Percentiles rank a stretch among this genome's conserved stretches.
Evolutionary conservation across 1,140 invertebrate species (phyloP).

Genomic region (Nomia melanderi): DNA sequence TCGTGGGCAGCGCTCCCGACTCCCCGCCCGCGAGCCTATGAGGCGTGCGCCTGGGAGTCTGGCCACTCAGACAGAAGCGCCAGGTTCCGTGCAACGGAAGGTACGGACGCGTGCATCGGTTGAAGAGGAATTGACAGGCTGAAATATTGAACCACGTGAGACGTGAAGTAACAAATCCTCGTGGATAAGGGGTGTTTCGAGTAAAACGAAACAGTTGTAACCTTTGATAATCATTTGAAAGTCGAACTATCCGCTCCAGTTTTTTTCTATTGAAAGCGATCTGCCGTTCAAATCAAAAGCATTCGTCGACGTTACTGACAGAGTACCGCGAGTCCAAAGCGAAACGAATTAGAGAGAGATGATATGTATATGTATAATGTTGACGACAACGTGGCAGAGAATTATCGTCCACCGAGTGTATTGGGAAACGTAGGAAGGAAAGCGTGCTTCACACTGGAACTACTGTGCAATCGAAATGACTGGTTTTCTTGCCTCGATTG

Average conservation of each 20-base stretch:
- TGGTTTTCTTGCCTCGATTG: no score
- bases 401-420: not conserved
- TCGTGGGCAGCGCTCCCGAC: no score
- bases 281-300: not conserved
- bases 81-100: no score
- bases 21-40: no score
- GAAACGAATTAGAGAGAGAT: not conserved
- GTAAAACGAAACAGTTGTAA: slow-evolving; percentile 13
- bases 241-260: not conserved
- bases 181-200: not conserved
- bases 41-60: no score
- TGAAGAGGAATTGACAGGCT: not conserved
- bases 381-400: no score
- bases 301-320: not conserved
- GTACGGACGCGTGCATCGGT: no score
- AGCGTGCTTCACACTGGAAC: no score
- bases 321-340: not conserved
- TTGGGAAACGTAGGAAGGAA: not conserved
- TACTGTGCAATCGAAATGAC: no score
- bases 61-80: no score
- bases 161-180: not conserved
- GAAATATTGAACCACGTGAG: not conserved
- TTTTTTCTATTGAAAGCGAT: not conserved
- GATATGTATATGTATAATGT: not conserved
- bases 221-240: slow-evolving; percentile 36